Conservation (phyloP, 53 echinoderm and acorn worm species). For the Stichopus horrens region DNA sequence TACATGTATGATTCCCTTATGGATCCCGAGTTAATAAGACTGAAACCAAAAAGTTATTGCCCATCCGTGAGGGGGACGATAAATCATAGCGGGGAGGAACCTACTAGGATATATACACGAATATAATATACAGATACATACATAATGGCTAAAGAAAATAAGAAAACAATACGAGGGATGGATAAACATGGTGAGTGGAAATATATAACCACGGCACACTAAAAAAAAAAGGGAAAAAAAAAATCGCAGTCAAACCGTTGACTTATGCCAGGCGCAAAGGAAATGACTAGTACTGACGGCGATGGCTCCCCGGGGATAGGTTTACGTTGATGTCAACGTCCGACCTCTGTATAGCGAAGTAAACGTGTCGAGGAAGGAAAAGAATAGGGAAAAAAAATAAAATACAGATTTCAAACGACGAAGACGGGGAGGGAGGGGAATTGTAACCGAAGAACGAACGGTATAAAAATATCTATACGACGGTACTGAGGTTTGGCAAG, state of each 20-base stretch:
- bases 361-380: background rate
- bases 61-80: conserved; percentile 24
- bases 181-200: conserved; percentile 28
- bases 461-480: background rate
- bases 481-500: too few relatives aligned
- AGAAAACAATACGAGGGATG: background rate
- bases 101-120: background rate
- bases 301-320: conserved; percentile 49
- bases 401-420: background rate
- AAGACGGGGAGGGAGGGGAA: background rate
- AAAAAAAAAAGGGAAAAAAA: background rate
- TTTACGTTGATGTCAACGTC: conserved; percentile 54
- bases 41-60: conserved; percentile 31
- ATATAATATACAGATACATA: background rate
- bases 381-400: background rate
- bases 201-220: background rate
- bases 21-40: conserved; percentile 5
- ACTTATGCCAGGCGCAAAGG: conserved; percentile 49
- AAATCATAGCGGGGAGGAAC: background rate
- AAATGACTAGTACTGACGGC: conserved; percentile 32
- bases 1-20: conserved; percentile 26
- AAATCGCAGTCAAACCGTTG: conserved; percentile 23
- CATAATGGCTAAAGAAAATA: conserved; percentile 28
- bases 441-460: background rate
- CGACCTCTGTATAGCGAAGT: conserved; percentile 44